phyloP scores from a whole-genome alignment of 2,888 invertebrate genomes.

The Hesperia comma region DNA sequence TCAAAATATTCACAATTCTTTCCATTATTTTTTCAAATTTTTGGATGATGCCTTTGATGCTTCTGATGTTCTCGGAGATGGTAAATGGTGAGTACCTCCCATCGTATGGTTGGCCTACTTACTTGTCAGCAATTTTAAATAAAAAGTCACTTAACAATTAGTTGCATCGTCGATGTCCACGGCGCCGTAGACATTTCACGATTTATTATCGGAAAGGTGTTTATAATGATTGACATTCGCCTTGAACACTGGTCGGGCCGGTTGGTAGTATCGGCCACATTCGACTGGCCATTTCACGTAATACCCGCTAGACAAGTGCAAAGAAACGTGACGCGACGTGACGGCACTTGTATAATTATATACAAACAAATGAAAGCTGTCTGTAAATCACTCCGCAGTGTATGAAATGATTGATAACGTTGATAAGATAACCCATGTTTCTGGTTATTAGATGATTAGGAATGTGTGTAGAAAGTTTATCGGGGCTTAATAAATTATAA shows the following conservation, averaged over 20 bases:
- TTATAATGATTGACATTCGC: conserved; percentile 47
- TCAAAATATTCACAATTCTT: too few species aligned
- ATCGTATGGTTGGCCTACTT: too few species aligned
- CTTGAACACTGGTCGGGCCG: conserved; percentile 45
- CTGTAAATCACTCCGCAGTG: conserved; percentile 13
- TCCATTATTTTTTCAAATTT: too few species aligned
- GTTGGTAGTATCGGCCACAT: conserved; percentile 16
- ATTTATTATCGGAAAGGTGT: conserved; percentile 33
- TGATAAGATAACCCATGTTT: conserved; percentile 2
- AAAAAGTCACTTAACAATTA: neutral
- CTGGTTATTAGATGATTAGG: conserved; percentile 1
- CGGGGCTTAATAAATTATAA: neutral
- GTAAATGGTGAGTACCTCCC: too few species aligned
- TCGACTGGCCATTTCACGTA: conserved; percentile 23
- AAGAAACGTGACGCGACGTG: conserved; percentile 1
- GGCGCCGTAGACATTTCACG: conserved; percentile 16
- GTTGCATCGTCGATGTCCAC: neutral
- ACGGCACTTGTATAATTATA: conserved; percentile 23
- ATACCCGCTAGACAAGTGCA: conserved; percentile 15
- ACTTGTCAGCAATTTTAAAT: too few species aligned
- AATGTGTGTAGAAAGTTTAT: neutral
- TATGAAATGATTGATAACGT: conserved; percentile 17
- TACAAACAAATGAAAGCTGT: conserved; percentile 29
- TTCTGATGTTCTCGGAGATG: too few species aligned
- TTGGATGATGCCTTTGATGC: too few species aligned